phyloP scores from a whole-genome alignment of 2,113 vertebrate genomes.

The Semicossyphus pulcher region DNA sequence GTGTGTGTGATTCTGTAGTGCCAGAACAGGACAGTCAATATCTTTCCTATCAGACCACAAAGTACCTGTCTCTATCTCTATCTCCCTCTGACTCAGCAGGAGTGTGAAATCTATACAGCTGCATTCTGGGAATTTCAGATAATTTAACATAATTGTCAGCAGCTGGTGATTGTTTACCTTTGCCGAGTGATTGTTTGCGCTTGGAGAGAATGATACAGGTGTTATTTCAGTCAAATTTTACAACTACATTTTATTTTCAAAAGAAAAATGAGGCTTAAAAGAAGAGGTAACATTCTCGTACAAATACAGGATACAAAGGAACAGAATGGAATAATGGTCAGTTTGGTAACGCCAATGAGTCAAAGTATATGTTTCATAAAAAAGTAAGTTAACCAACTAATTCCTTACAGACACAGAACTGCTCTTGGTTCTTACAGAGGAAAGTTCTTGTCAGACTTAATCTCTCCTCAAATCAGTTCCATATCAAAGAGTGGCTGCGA shows the following conservation, averaged over 20 bases:
- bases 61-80: not conserved
- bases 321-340: not conserved
- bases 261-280: not conserved
- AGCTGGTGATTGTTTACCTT: not conserved
- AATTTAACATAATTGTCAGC: not conserved
- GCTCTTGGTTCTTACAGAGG: too few species aligned
- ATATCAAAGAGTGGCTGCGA: too few species aligned
- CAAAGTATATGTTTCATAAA: too few species aligned
- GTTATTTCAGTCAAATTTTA: too few species aligned
- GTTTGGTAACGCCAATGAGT: too few species aligned
- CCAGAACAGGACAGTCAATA: constrained; percentile 29
- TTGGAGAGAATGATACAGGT: too few species aligned
- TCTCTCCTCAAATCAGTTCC: too few species aligned
- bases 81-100: not conserved
- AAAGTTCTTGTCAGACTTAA: too few species aligned
- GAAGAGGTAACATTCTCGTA: not conserved
- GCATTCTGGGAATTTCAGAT: not conserved
- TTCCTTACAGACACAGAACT: too few species aligned
- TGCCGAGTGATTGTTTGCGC: too few species aligned
- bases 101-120: not conserved
- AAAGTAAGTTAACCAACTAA: too few species aligned
- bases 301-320: not conserved
- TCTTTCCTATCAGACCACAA: constrained; percentile 30
- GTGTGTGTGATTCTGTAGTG: not conserved
- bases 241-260: not conserved